These are phyloP conservation scores for Dromiciops gliroides DNA, from an alignment of 2,113 vertebrate species.

Conservation along the genomic window DNA sequence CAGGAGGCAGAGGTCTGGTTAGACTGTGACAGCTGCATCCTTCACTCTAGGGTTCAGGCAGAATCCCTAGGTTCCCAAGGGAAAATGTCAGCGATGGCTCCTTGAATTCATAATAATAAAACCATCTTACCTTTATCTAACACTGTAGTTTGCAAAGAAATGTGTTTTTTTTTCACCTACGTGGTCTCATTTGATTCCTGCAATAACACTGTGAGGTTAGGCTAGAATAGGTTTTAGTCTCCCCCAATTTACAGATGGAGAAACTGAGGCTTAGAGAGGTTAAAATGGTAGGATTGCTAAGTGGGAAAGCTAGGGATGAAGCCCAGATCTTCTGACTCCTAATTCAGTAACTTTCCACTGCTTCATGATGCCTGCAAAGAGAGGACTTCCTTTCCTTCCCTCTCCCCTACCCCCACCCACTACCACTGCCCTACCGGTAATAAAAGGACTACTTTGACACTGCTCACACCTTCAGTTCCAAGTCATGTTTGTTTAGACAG, in stretches of 20 bases:
- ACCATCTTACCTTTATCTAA: background rate
- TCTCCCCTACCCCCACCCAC: background rate
- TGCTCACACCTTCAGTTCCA: background rate
- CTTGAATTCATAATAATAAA: background rate
- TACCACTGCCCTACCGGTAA: background rate
- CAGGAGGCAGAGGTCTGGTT: background rate
- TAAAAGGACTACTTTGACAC: background rate
- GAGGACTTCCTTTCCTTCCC: background rate
- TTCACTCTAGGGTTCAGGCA: too few species aligned
- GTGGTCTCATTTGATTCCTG: background rate
- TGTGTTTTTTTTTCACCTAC: background rate
- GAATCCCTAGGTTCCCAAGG: background rate
- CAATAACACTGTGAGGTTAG: background rate
- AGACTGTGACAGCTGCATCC: too few species aligned
- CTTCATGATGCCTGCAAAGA: background rate
- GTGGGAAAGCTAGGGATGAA: background rate
- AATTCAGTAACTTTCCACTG: background rate
- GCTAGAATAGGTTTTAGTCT: background rate
- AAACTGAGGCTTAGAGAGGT: background rate
- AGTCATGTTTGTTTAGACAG: background rate
- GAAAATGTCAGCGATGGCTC: background rate
- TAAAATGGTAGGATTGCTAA: background rate
- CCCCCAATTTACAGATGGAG: background rate
- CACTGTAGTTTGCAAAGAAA: background rate
- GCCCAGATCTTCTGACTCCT: background rate